Base-by-base conservation (phyloP, 2,797 vertebrate genomes). In the Borostomias antarcticus region DNA sequence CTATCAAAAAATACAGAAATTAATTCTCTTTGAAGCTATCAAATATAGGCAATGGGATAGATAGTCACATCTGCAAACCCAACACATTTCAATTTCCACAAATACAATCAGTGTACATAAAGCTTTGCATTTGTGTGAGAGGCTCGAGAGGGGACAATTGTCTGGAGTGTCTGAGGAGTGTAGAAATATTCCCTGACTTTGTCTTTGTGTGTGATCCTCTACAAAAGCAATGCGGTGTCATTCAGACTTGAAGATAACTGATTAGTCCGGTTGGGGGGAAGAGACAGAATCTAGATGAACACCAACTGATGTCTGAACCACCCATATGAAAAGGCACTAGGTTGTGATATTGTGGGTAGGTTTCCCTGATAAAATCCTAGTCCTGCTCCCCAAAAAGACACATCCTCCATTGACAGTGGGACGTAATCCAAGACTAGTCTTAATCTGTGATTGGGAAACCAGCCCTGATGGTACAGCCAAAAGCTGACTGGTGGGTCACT, bases 31-130 rank as follows among this genome's bases (percentile, higher is more conserved):
- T 29, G 66, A 32, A 60, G 71, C 67, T 56, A 65, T 19, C 51
- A 43, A 37, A 37, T 59, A 72, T 71, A 78, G 17, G 63, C 58
- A 51, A 48, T 61, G 37, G 66, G 58, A 66, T 32, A 17, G 48
- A 30, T 25, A 35, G 48, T 37, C 53, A 64, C n/a, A 43, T 68
- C 37, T 62, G 75, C 51, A 64, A 72, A 66, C 66, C 43, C 52
- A 68, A 76, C 68, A 78, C 28, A 19, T 71, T 13, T 68, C 0
- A 33, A 76, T 29, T 45, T 80, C 69, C 76, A 75, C 82, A 72
- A 84, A 84, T 88, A 89, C 89, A 89, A 90, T 92, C 87, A 75
- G 76, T 78, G 83, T 81, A 81, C 83, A 80, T 92, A 92, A 91
- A 93, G 89, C 90, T 92, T 85, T 88, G 84, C 78, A 75, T 86